A percentile compares a stretch with the other conserved stretches of the same genome.
phyloP scores from a whole-genome alignment of 2,888 invertebrate genomes.

The Apomyelois bistriatella region DNA sequence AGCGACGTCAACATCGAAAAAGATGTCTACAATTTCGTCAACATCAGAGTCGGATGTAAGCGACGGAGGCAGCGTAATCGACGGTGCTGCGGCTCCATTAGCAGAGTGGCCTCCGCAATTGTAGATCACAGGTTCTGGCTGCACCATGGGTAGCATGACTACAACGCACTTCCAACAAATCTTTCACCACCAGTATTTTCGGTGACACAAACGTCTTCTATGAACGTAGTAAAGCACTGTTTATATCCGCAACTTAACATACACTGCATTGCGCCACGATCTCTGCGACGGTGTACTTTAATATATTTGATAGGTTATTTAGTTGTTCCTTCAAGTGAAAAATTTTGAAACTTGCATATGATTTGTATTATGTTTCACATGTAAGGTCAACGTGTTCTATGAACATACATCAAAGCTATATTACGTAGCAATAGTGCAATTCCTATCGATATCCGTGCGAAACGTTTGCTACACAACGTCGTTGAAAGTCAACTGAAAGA shows the following conservation, averaged over 20 bases:
- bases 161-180: slow-evolving; percentile 47
- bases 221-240: slow-evolving; percentile 61
- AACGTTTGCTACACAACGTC: slow-evolving; percentile 78
- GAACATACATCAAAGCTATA: slow-evolving; percentile 61
- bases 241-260: slow-evolving; percentile 69
- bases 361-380: slow-evolving; percentile 32
- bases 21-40: slow-evolving; percentile 70
- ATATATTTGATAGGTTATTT: slow-evolving; percentile 31
- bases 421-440: slow-evolving; percentile 76
- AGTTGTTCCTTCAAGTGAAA: slow-evolving; percentile 31
- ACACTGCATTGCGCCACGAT: slow-evolving; percentile 79
- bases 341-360: slow-evolving; percentile 16
- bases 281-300: slow-evolving; percentile 61
- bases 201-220: slow-evolving; percentile 46
- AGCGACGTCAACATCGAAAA: slow-evolving; percentile 73
- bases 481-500: slow-evolving; percentile 80
- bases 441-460: slow-evolving; percentile 74
- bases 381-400: slow-evolving; percentile 35
- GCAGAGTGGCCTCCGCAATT: slow-evolving; percentile 61
- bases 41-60: slow-evolving; percentile 71
- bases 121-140: slow-evolving; percentile 66
- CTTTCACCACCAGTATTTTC: slow-evolving; percentile 51
- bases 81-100: slow-evolving; percentile 58
- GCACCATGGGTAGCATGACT: slow-evolving; percentile 75
- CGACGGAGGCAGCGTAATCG: slow-evolving; percentile 68